Evolutionary conservation across 2,113 vertebrate species (phyloP).

Genomic region (Xenus cinereus): DNA sequence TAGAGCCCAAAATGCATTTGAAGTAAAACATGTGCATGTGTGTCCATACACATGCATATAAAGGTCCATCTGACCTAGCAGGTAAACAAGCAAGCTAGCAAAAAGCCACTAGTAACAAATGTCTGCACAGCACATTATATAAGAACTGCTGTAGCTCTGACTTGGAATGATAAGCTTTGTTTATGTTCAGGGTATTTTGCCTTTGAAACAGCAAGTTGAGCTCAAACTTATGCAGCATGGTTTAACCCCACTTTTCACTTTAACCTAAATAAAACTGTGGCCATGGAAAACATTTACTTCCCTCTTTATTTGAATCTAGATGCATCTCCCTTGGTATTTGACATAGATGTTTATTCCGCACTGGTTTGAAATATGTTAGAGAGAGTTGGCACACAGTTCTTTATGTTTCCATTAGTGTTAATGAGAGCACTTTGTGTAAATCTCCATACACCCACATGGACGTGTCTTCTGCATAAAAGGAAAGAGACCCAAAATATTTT

Average conservation of each 20-base stretch:
- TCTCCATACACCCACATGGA: not conserved
- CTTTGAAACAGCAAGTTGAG: not conserved
- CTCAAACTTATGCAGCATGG: not conserved
- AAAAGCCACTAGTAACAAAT: not conserved
- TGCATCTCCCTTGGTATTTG: not conserved
- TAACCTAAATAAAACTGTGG: not conserved
- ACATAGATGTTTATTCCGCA: not conserved
- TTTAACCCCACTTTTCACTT: not conserved
- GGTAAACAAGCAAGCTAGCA: not conserved
- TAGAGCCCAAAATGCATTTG: not conserved
- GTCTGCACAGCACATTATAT: not conserved
- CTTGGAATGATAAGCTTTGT: not conserved
- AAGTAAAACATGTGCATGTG: fast-evolving
- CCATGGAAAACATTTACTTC: not conserved
- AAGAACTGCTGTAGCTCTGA: not conserved
- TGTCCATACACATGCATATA: not conserved
- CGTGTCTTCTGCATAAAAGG: not conserved
- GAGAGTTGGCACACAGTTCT: not conserved
- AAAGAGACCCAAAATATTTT: not conserved
- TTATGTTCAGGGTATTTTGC: not conserved
- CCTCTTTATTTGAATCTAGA: not conserved
- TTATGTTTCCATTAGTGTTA: conserved; percentile 28
- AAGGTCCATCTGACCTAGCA: not conserved
- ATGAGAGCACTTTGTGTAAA: conserved; percentile 4
- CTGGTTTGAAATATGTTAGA: not conserved